Percentiles rank a stretch among this genome's conserved stretches.
phyloP scores from a whole-genome alignment of 2,888 invertebrate species.

The Tetrapedia diversipes region DNA sequence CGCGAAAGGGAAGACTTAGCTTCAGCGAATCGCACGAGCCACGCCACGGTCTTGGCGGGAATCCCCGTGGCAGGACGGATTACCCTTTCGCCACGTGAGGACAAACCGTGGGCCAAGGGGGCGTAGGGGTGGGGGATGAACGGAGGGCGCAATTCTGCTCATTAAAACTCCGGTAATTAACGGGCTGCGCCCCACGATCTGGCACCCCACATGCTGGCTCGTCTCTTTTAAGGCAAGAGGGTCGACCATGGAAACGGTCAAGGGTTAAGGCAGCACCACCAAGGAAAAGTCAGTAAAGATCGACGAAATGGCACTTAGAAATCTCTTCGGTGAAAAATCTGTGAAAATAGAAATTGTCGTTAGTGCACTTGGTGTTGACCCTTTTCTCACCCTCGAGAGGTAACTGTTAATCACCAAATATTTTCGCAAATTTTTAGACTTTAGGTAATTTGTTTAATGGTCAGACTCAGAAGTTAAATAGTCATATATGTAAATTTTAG shows the following conservation, averaged over 20 bases:
- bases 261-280: conserved; percentile 25
- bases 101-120: conserved; percentile 40
- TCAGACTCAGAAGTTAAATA: too few species aligned
- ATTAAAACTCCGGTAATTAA: conserved; percentile 75
- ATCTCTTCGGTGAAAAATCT: too few species aligned
- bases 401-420: too few species aligned
- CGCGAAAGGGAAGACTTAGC: conserved; percentile 30
- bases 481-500: too few species aligned
- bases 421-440: too few species aligned
- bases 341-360: too few species aligned
- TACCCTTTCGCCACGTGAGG: conserved; percentile 63
- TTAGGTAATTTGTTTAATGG: too few species aligned
- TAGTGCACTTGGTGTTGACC: too few species aligned
- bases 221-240: conserved; percentile 44
- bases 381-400: too few species aligned
- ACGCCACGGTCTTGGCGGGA: conserved; percentile 13
- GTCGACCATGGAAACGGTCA: conserved; percentile 44
- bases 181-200: conserved; percentile 52
- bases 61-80: conserved; percentile 57
- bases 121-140: conserved; percentile 40
- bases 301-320: background rate
- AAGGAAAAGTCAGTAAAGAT: conserved; percentile 10
- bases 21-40: background rate
- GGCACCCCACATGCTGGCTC: conserved; percentile 46
- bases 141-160: conserved; percentile 67